A percentile compares a stretch with the other conserved stretches of the same genome.
These are phyloP conservation scores for Ranitomeya imitator DNA, from an alignment of 2,113 vertebrate species.

Conservation along the genomic window DNA sequence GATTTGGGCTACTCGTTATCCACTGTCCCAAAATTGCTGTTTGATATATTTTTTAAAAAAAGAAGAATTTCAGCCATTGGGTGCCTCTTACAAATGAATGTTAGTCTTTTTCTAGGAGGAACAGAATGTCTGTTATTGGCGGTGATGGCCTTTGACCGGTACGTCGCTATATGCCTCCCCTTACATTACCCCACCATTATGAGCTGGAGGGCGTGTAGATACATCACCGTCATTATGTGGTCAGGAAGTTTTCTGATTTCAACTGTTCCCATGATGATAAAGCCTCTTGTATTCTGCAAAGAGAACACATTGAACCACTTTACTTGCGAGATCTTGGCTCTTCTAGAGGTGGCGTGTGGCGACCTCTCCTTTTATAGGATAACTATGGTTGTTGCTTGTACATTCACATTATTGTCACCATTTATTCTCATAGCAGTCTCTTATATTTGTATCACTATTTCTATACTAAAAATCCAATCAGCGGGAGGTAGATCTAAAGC, in stretches of 20 bases:
- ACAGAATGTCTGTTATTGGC: constrained; percentile 39
- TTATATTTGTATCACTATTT: constrained; percentile 12
- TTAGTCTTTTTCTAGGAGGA: not conserved
- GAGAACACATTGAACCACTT: constrained; percentile 50
- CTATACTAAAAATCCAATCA: constrained; percentile 31
- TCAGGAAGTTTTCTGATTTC: not conserved
- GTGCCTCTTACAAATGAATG: not conserved
- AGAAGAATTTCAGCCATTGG: not conserved
- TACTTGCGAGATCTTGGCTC: not conserved
- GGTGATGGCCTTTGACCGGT: constrained; percentile 63
- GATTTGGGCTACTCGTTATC: not conserved
- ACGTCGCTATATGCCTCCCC: constrained; percentile 60
- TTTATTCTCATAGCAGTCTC: constrained; percentile 26
- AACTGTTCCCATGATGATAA: not conserved
- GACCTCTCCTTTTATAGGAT: not conserved
- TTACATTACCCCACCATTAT: constrained; percentile 60
- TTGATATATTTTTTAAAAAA: not conserved
- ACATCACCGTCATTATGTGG: not conserved
- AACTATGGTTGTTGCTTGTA: accelerated
- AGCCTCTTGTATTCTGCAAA: constrained; percentile 35
- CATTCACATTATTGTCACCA: not conserved
- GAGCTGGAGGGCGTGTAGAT: not conserved
- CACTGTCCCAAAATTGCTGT: not conserved
- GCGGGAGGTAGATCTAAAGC: constrained; percentile 16
- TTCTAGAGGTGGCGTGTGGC: constrained; percentile 51